Evolutionary conservation across 2,113 vertebrate genomes (phyloP).

Genomic region (Motacilla alba): DNA sequence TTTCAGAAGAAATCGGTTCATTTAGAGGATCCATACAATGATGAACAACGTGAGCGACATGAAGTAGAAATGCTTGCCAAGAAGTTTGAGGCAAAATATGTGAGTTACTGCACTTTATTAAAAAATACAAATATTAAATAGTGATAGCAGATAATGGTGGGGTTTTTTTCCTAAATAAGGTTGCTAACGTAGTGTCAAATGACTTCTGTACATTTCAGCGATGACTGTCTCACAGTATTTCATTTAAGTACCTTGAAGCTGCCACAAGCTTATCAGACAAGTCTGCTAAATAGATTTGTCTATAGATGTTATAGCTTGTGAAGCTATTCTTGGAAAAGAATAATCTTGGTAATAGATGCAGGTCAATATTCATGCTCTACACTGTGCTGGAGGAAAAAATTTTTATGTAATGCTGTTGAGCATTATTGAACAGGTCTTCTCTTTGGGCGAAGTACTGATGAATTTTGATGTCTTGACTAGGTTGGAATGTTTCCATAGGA

Average conservation of each 20-base stretch:
- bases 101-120: slow-evolving; percentile 70
- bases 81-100: slow-evolving; percentile 98
- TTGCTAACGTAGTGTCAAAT: neutral
- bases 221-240: neutral
- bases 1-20: slow-evolving; percentile 76
- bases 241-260: slow-evolving; percentile 5
- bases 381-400: neutral
- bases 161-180: neutral
- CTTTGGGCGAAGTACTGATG: neutral
- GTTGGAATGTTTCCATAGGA: neutral
- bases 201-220: neutral
- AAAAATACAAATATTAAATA: neutral
- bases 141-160: neutral
- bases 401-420: neutral
- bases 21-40: slow-evolving; percentile 86
- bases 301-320: neutral
- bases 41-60: slow-evolving; percentile 85
- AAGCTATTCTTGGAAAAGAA: slow-evolving; percentile 14
- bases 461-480: neutral
- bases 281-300: slow-evolving; percentile 21
- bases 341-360: neutral
- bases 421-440: neutral
- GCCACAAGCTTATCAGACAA: slow-evolving; percentile 11
- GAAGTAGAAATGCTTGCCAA: slow-evolving; percentile 92
- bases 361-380: neutral